Evolutionary conservation across 2,113 vertebrate genomes (phyloP), one percentile per base, ranked within the genome.

Genomic region (Isichthys henryi): DNA sequence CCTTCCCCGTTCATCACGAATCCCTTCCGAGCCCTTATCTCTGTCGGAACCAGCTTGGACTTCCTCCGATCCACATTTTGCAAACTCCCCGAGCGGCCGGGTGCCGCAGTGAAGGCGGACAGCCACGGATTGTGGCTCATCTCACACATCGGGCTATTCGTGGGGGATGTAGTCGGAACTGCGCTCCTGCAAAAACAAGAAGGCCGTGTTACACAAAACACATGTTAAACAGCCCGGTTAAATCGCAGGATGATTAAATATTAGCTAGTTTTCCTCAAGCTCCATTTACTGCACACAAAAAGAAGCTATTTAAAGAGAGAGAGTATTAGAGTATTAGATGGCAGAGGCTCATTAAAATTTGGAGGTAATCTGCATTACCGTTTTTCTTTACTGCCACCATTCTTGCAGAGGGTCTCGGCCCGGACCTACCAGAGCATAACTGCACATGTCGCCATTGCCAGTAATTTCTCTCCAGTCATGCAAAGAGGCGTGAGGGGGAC

Each of bases 231-330:
- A 31, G 23, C 27, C 70, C 31, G 43, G n/a, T 89, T 87, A 89
- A 87, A 74, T 89, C 45, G 50, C 66, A n/a, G n/a, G 15, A 80
- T 80, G 53, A 90, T 91, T 89, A 90, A 89, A 91, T 91, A 91
- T 90, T 86, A 88, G 84, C 62, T 70, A 45, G 87, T 88, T 80
- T 88, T 27, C 49, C 58, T 77, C 89, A 56, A 66, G 77, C 82
- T 48, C 53, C 46, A 89, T 90, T 90, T 88, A 84, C 89, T 74
- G 62, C 86, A 66, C 89, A 86, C 77, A 90, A 90, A 87, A 84
- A 87, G 53, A 62, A 23, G 90, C 84, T 70, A 70, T 90, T 70
- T 53, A 89, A 49, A 53, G 58, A 66, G 86, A 77, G 85, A 53
- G 35, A 19, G 17, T 31, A 53, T 49, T 53, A 58, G 52, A 88